Base-by-base conservation (phyloP, 2,113 vertebrate genomes). In the Circaetus cinerascens region DNA sequence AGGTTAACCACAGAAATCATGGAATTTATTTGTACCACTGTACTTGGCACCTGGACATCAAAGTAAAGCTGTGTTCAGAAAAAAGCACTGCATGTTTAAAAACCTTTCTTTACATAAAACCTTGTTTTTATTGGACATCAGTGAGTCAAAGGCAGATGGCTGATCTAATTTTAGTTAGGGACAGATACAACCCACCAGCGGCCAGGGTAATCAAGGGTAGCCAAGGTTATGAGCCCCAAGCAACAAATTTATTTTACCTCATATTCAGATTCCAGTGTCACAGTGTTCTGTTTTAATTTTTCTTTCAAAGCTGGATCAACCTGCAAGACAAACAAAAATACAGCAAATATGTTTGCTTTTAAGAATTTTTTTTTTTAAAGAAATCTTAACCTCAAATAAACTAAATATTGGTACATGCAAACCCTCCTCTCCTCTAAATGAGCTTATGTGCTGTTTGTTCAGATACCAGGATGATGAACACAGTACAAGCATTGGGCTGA, bases 221-320 rank as follows among this genome's bases (percentile, higher is more conserved):
- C 46, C 85, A 96, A 95, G 92, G 82, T 73, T 90, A 92, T 66
- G 21, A 88, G 88, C 94, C 66, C n/a, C 63, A 78, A 87, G 82
- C 75, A 95, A 93, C 43, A 72, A 66, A 88, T 63, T 93, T 93
- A 95, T 83, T 57, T 56, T 98, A 99, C 99, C 99, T 99, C 95
- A 38, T 99, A 99, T 95, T 99, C 99, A 62, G 99, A 98, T 95
- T 99, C 98, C 97, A 99, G 97, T 8, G 98, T 97, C 48, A 98
- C 86, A 81, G 98, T 97, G 80, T 97, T 98, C 80, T 95, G 94
- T 88, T 98, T 98, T 62, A 99, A 78, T 95, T 95, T 98, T 95
- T 98, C 98, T 96, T 98, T 98, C 75, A 99, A 97, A 59, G 97
- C 96, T 90, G 99, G 98, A 97, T 99, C 98, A 91, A 99, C 50